These are phyloP conservation scores for Megalurothrips usitatus DNA, from an alignment of 2,888 invertebrate species.

Conservation along the genomic window DNA sequence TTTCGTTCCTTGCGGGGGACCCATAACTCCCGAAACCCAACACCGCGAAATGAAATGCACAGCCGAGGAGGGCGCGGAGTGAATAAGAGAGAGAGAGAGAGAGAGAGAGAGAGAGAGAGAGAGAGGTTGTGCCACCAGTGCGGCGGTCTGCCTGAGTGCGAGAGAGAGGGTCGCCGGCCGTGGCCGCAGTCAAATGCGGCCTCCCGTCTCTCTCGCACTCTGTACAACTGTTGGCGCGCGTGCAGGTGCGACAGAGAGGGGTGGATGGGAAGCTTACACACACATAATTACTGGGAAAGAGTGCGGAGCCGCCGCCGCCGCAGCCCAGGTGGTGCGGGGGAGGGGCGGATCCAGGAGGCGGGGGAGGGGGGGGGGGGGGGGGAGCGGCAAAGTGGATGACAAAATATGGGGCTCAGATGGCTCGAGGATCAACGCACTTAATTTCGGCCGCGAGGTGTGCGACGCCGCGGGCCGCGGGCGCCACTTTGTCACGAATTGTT, in stretches of 20 bases:
- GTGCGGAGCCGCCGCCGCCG: no score
- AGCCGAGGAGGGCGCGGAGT: not conserved
- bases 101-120: slow-evolving; percentile 18
- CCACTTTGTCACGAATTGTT: not conserved
- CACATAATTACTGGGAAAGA: no score
- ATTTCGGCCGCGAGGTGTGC: not conserved
- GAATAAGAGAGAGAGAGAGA: slow-evolving; percentile 13
- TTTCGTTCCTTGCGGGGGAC: slow-evolving; percentile 7
- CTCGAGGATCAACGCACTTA: not conserved
- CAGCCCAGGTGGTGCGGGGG: no score
- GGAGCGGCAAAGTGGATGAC: not conserved
- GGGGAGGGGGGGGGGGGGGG: no score
- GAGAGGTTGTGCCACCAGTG: not conserved
- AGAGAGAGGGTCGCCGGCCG: no score
- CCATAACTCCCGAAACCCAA: slow-evolving; percentile 18
- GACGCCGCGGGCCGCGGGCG: not conserved
- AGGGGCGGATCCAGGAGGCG: no score
- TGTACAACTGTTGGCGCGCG: no score
- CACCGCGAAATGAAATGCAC: slow-evolving; percentile 7
- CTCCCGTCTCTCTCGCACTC: no score
- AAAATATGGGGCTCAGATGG: not conserved
- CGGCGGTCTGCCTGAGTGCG: not conserved
- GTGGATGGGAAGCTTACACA: no score
- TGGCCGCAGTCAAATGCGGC: no score
- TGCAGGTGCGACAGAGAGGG: no score